These are phyloP conservation scores for Lasioglossum zephyrum DNA, from an alignment of 2,888 invertebrate species.

Conservation along the genomic window DNA sequence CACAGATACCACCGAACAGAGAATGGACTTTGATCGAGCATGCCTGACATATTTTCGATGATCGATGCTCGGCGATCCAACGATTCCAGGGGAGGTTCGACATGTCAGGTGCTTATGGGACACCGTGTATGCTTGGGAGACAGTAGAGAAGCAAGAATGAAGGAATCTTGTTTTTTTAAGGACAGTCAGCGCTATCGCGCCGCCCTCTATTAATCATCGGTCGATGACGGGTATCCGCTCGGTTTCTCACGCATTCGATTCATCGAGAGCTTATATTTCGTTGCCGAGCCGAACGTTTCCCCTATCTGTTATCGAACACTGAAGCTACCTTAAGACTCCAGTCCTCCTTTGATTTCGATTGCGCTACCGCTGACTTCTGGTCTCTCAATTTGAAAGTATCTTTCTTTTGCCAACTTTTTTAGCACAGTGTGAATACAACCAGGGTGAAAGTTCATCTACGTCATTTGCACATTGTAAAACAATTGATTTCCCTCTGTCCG, in stretches of 20 bases:
- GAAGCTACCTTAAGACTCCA: constrained; percentile 44
- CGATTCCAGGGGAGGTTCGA: constrained; percentile 56
- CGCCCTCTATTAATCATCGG: constrained; percentile 74
- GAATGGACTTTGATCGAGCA: constrained; percentile 47
- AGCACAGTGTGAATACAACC: too few relatives aligned
- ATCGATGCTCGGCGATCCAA: constrained; percentile 67
- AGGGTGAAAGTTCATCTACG: too few relatives aligned
- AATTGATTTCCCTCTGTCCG: too few relatives aligned
- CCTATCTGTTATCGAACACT: constrained; percentile 59
- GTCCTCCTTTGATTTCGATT: constrained; percentile 54
- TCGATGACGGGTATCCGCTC: constrained; percentile 69
- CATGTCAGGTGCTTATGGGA: constrained; percentile 73
- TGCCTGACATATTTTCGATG: constrained; percentile 71
- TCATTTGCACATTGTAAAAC: too few relatives aligned
- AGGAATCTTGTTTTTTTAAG: constrained; percentile 67
- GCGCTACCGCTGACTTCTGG: constrained; percentile 48
- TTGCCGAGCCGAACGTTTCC: constrained; percentile 33
- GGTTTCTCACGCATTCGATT: constrained; percentile 73
- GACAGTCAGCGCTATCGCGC: constrained; percentile 67
- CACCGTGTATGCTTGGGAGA: constrained; percentile 66
- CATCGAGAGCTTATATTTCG: constrained; percentile 56
- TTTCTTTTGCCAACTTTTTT: too few relatives aligned
- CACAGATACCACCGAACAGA: constrained; percentile 27
- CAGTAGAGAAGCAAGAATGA: constrained; percentile 46
- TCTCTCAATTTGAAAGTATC: constrained; percentile 28